A percentile compares a stretch with the other conserved stretches of the same genome.
These are phyloP conservation scores for Ditylenchus weischeri DNA, from an alignment of 2,888 invertebrate genomes.

Conservation along the genomic window DNA sequence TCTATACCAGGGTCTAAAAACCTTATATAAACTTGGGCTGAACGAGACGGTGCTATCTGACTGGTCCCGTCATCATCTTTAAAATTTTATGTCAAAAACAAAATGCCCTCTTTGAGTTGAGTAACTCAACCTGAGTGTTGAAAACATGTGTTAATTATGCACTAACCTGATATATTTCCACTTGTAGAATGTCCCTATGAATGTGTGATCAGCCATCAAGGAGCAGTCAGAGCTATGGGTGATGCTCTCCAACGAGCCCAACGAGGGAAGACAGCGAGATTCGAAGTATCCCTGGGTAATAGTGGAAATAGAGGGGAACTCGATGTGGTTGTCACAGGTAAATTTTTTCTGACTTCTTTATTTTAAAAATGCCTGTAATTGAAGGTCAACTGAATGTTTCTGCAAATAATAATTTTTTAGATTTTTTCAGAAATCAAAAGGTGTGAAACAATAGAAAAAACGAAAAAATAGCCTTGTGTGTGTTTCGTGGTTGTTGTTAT, in stretches of 20 bases:
- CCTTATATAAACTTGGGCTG: too few relatives aligned
- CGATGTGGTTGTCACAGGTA: slow-evolving; percentile 58
- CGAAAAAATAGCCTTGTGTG: neutral
- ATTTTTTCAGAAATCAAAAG: too few relatives aligned
- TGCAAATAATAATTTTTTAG: too few relatives aligned
- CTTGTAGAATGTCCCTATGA: slow-evolving; percentile 57
- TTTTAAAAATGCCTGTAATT: too few relatives aligned
- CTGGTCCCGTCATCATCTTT: neutral
- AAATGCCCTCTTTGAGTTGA: neutral
- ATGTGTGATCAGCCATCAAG: slow-evolving; percentile 46
- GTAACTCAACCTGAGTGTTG: neutral
- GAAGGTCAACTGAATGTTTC: too few relatives aligned
- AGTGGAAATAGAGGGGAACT: slow-evolving; percentile 51
- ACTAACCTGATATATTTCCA: neutral
- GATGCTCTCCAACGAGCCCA: slow-evolving; percentile 54
- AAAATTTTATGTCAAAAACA: neutral
- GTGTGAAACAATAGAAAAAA: too few relatives aligned
- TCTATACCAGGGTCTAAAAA: too few relatives aligned
- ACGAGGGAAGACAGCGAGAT: slow-evolving; percentile 52
- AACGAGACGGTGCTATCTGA: too few relatives aligned
- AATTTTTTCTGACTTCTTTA: neutral
- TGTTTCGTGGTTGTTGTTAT: neutral
- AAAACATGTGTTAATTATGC: too few relatives aligned
- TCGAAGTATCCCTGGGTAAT: slow-evolving; percentile 55
- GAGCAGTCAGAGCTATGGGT: slow-evolving; percentile 52